phyloP scores from a whole-genome alignment of 1,140 invertebrate species.

The Metaphire vulgaris region DNA sequence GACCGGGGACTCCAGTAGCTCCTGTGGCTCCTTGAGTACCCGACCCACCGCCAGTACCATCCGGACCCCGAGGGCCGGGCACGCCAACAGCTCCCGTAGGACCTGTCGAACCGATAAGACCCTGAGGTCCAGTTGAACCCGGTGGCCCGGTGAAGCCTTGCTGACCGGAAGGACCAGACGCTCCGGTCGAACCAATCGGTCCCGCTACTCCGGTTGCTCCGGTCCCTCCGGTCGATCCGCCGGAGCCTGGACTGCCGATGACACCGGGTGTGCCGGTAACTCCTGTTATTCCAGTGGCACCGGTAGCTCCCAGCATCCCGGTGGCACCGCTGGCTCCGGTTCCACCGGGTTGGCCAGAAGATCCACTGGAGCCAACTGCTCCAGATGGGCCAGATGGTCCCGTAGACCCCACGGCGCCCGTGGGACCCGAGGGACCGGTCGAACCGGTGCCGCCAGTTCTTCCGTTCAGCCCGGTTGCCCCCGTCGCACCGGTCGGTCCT shows the following conservation, averaged over 20 bases:
- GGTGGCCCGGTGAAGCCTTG: background rate
- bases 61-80: slow-evolving; percentile 4
- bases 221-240: slow-evolving; percentile 8
- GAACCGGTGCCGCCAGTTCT: slow-evolving; percentile 4
- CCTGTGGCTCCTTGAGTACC: background rate
- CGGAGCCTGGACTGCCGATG: background rate
- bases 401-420: background rate
- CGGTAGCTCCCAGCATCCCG: background rate
- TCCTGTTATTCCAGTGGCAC: background rate
- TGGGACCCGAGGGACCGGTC: background rate
- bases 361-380: background rate
- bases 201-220: slow-evolving; percentile 9
- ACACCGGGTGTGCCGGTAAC: background rate
- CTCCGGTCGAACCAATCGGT: background rate
- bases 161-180: background rate
- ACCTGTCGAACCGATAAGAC: background rate
- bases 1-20: background rate
- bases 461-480: background rate
- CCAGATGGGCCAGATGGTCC: background rate
- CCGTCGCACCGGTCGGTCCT: background rate
- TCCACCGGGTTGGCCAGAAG: background rate
- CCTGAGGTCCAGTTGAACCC: background rate
- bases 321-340: background rate
- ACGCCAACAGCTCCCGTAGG: background rate
- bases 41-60: background rate